phyloP scores from a whole-genome alignment of 2,113 vertebrate species.

The Blennius ocellaris region DNA sequence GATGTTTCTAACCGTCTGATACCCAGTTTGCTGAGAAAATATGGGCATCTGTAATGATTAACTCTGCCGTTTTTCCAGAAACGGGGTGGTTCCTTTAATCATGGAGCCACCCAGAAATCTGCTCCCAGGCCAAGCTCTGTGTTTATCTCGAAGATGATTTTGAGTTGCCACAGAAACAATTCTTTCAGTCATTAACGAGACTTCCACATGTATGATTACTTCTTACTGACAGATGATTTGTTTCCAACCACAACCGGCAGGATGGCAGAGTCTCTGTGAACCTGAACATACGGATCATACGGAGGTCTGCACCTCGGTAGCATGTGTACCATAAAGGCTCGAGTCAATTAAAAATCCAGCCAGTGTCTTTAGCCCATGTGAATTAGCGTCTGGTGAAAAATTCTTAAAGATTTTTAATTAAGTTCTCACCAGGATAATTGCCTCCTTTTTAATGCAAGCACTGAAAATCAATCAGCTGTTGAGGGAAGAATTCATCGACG shows the following conservation, averaged over 20 bases:
- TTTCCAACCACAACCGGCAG: not conserved
- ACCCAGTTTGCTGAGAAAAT: slow-evolving; percentile 12
- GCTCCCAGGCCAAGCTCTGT: not conserved
- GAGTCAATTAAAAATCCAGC: slow-evolving; percentile 40
- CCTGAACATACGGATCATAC: slow-evolving; percentile 11
- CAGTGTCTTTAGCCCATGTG: slow-evolving; percentile 14
- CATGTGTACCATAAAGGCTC: not conserved
- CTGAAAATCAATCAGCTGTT: slow-evolving; percentile 37
- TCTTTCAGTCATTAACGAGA: not conserved
- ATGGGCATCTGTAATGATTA: slow-evolving; percentile 7
- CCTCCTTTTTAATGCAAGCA: slow-evolving; percentile 35
- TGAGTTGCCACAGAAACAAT: slow-evolving; percentile 33
- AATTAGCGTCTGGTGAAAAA: slow-evolving; percentile 30
- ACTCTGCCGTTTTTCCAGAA: slow-evolving; percentile 1
- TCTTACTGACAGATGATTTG: slow-evolving; percentile 2
- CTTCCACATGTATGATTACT: slow-evolving; percentile 7
- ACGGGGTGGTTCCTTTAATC: slow-evolving; percentile 36
- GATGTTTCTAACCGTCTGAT: not conserved
- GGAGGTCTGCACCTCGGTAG: slow-evolving; percentile 22
- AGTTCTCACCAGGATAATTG: slow-evolving; percentile 35
- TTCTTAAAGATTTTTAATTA: slow-evolving; percentile 43
- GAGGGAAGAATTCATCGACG: slow-evolving; percentile 41
- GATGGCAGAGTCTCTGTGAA: slow-evolving; percentile 24
- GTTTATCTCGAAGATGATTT: slow-evolving; percentile 19
- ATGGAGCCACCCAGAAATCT: not conserved